Conservation (phyloP, 2,888 invertebrate genomes). For the Philereme vetulata region DNA sequence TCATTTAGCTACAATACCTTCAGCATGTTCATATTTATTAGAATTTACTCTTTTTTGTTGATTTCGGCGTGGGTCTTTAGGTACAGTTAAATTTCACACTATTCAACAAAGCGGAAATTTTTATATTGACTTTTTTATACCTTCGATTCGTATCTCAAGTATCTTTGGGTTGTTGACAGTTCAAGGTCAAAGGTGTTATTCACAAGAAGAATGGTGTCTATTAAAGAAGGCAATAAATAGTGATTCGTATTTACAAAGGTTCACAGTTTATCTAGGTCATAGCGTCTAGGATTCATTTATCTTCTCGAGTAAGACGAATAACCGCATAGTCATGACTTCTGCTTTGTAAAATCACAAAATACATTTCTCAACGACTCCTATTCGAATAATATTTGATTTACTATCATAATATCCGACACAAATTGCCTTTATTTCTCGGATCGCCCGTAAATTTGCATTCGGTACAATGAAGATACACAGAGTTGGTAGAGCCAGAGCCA, state of each 20-base stretch:
- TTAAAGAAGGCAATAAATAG: neutral
- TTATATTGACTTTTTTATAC: too few relatives aligned
- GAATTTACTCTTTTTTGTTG: too few relatives aligned
- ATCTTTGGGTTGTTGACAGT: too few relatives aligned
- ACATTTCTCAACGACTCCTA: constrained; percentile 29
- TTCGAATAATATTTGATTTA: constrained; percentile 52
- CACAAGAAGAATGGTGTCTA: too few relatives aligned
- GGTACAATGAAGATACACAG: constrained; percentile 26
- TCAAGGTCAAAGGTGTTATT: too few relatives aligned
- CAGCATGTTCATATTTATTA: too few relatives aligned
- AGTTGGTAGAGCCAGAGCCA: constrained; percentile 20
- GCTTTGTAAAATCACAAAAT: constrained; percentile 10
- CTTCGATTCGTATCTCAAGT: too few relatives aligned
- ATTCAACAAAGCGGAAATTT: too few relatives aligned
- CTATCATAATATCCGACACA: constrained; percentile 48
- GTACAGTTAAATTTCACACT: too few relatives aligned
- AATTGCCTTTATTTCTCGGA: constrained; percentile 46
- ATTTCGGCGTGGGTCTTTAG: too few relatives aligned
- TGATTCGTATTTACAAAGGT: neutral
- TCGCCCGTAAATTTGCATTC: constrained; percentile 39
- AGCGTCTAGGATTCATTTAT: constrained; percentile 1
- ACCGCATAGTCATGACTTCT: neutral
- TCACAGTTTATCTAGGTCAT: neutral
- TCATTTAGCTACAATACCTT: too few relatives aligned
- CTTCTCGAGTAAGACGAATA: neutral